These are phyloP conservation scores for Odontophorus gujanensis DNA, from an alignment of 2,113 vertebrate species.

Conservation along the genomic window DNA sequence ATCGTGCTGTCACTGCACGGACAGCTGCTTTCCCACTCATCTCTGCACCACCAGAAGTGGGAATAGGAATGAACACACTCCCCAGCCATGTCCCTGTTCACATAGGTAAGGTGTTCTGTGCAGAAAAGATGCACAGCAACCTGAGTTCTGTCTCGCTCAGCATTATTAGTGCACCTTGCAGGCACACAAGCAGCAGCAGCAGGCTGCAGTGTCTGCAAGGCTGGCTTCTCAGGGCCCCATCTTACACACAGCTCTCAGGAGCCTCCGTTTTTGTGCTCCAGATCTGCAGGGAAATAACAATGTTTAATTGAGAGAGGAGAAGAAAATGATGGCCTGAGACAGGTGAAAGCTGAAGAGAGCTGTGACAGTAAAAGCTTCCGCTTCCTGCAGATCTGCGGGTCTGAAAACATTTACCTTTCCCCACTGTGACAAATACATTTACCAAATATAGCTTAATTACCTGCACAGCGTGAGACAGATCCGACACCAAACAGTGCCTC, in stretches of 20 bases:
- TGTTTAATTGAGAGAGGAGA: background rate
- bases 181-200: background rate
- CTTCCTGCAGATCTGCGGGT: conserved; percentile 22
- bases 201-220: background rate
- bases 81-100: background rate
- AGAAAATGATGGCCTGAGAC: conserved; percentile 5
- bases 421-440: conserved; percentile 52
- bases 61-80: background rate
- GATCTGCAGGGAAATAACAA: background rate
- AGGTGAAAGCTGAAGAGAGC: background rate
- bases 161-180: background rate
- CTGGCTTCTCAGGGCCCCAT: background rate
- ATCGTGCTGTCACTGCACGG: background rate
- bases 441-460: conserved; percentile 78
- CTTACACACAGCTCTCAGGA: background rate
- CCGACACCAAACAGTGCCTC: conserved; percentile 89
- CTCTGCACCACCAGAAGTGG: background rate
- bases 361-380: conserved; percentile 2
- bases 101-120: background rate
- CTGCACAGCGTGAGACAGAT: conserved; percentile 96
- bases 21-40: background rate
- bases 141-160: background rate
- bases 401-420: conserved; percentile 59
- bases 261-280: background rate
- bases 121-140: background rate